Evolutionary conservation across 2,888 invertebrate species (phyloP), one percentile per base, ranked within the genome.

Genomic region (Autographa pulchrina): DNA sequence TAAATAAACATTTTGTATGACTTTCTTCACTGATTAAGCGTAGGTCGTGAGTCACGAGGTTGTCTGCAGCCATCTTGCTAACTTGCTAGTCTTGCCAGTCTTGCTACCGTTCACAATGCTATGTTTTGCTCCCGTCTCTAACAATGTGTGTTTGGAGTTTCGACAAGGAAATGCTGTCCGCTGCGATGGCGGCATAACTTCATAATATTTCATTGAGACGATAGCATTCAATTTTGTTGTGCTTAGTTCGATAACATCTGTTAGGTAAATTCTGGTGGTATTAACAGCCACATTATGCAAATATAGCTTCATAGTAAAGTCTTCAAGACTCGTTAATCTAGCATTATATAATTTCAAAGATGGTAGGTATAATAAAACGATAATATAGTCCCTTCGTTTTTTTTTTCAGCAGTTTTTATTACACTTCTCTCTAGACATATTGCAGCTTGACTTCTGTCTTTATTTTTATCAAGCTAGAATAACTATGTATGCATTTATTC

Each of bases 11-110:
- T 92, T 93, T 91, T 90, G 91, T 92, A 92, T 92, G 91, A 92
- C 92, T 92, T 92, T 91, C 91, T 89, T 90, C 87, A 84, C 90
- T 93, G 94, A 94, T 94, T 94, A 92, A 91, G 86, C 86, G 83
- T 83, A 82, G 87, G 86, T 94, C 94, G 95, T 95, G 95, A 95
- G 89, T 94, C 94, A 95, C 95, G 94, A 92, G 91, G 90, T 87
- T 91, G 93, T 92, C 89, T 91, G 88, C 90, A 91, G 90, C 85
- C 90, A 90, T 89, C 91, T 87, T 72, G 54, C 54, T 56, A 56
- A 56, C 20, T 56, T 25, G 48, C 48, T n/a, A 48, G n/a, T 5
- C 48, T 48, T 48, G 48, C 43, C 16, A n/a, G 48, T n/a, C 48
- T 48, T 48, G 92, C 94, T 93, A 93, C 94, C 84, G 92, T 86